Evolutionary conservation across 2,797 vertebrate species (phyloP).

Genomic region (Babyrousa celebensis): DNA sequence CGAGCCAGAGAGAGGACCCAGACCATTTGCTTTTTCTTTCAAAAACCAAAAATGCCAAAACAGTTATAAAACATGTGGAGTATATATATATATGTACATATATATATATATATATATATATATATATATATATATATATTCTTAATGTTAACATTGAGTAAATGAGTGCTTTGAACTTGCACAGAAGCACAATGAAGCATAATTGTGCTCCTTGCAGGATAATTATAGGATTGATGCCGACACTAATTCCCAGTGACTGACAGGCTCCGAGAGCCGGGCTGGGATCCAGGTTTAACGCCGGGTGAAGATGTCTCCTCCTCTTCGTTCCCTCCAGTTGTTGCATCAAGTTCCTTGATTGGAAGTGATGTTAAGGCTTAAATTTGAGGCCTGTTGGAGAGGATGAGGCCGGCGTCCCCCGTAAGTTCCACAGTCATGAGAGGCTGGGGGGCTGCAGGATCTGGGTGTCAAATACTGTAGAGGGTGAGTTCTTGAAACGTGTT

Average conservation of each 20-base stretch:
- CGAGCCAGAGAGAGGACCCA: not conserved
- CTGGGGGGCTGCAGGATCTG: fast-evolving
- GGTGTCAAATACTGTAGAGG: fast-evolving
- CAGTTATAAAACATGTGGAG: not conserved
- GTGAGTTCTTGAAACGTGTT: no score
- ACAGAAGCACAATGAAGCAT: not conserved
- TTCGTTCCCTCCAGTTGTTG: fast-evolving
- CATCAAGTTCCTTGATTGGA: not conserved
- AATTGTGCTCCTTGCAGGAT: not conserved
- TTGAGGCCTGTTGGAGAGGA: not conserved
- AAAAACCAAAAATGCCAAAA: not conserved
- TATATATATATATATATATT: not conserved
- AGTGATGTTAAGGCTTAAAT: not conserved
- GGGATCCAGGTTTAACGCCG: not conserved
- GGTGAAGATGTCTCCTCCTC: not conserved
- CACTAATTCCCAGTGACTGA: not conserved
- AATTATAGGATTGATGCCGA: not conserved
- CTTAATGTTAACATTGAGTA: not conserved
- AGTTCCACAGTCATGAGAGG: fast-evolving
- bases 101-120: not conserved
- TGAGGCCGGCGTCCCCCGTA: fast-evolving
- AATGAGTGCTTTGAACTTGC: not conserved
- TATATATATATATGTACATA: no score
- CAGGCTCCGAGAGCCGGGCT: not conserved
- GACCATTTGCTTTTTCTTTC: not conserved